Percentiles rank a stretch among this genome's conserved stretches.
Conservation (phyloP, 1,140 invertebrate species). For the Rhyacophila brunnea region DNA sequence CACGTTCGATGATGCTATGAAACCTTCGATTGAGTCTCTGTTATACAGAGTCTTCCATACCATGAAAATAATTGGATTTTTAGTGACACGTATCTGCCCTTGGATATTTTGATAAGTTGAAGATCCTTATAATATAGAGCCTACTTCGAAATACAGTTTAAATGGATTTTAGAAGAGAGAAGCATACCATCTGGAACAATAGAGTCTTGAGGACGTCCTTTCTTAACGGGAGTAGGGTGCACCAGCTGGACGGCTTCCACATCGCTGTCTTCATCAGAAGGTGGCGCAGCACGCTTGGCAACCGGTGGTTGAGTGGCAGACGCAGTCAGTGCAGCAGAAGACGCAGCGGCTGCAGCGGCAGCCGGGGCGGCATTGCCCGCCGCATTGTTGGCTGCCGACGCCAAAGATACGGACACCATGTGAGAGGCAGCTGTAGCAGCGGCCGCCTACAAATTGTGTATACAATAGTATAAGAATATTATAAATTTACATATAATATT, state of each 20-base stretch:
- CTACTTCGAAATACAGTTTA: too few relatives aligned
- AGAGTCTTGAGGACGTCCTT: slow-evolving; percentile 49
- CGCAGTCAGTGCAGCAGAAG: slow-evolving; percentile 21
- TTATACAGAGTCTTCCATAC: too few relatives aligned
- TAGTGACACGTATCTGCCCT: too few relatives aligned
- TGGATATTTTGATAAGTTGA: too few relatives aligned
- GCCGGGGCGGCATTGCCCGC: slow-evolving; percentile 27
- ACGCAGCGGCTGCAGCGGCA: slow-evolving; percentile 6
- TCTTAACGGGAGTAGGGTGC: slow-evolving; percentile 56
- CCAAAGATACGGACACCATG: slow-evolving; percentile 32
- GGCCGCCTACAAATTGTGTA: slow-evolving; percentile 7
- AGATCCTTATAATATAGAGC: too few relatives aligned
- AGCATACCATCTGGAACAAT: too few relatives aligned
- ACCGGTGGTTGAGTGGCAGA: slow-evolving; percentile 25
- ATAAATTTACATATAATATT: too few relatives aligned
- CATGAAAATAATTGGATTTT: too few relatives aligned
- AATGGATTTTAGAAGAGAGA: too few relatives aligned
- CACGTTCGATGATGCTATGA: too few relatives aligned
- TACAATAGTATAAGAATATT: too few relatives aligned
- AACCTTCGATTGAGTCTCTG: too few relatives aligned
- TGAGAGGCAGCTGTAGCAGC: slow-evolving; percentile 36
- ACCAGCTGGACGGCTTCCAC: slow-evolving; percentile 39
- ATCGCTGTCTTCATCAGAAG: slow-evolving; percentile 40
- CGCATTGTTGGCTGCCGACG: not conserved
- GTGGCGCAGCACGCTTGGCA: slow-evolving; percentile 41